Percentiles rank a stretch among this genome's conserved stretches.
phyloP scores from a whole-genome alignment of 2,888 invertebrate genomes.

The Mimachlamys varia region DNA sequence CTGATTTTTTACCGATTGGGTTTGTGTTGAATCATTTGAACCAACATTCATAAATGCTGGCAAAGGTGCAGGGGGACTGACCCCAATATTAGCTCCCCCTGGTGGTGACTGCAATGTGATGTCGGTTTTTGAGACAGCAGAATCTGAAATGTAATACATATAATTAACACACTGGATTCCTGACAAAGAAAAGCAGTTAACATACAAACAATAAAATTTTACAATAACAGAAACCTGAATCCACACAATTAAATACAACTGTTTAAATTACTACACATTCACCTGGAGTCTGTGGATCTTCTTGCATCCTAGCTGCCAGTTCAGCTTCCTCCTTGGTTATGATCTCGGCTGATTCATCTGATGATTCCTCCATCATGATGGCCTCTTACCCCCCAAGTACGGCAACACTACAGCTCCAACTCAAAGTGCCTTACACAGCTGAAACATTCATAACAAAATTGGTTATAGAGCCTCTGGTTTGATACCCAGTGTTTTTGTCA shows the following conservation, averaged over 20 bases:
- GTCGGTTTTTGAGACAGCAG: neutral
- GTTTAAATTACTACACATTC: neutral
- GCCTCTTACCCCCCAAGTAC: neutral
- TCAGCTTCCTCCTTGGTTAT: slow-evolving; percentile 73
- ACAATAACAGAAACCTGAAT: neutral
- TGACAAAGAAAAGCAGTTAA: neutral
- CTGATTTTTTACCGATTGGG: neutral
- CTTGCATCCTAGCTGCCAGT: slow-evolving; percentile 64
- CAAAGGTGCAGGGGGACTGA: slow-evolving; percentile 60
- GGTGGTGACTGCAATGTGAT: neutral
- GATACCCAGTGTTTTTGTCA: too few species aligned
- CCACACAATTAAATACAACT: neutral
- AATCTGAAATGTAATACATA: slow-evolving; percentile 24
- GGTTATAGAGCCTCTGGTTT: too few species aligned
- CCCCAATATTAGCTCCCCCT: slow-evolving; percentile 37
- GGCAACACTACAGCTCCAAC: neutral
- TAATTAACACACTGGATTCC: neutral
- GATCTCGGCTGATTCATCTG: slow-evolving; percentile 74
- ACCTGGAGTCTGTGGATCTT: slow-evolving; percentile 52
- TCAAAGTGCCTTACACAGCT: too few species aligned
- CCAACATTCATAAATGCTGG: slow-evolving; percentile 58
- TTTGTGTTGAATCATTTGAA: slow-evolving; percentile 41
- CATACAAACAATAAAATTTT: neutral
- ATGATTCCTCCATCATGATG: slow-evolving; percentile 77
- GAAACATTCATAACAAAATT: too few species aligned